Evolutionary conservation across 2,113 vertebrate genomes (phyloP).

Genomic region (Petrocephalus microphthalmus): DNA sequence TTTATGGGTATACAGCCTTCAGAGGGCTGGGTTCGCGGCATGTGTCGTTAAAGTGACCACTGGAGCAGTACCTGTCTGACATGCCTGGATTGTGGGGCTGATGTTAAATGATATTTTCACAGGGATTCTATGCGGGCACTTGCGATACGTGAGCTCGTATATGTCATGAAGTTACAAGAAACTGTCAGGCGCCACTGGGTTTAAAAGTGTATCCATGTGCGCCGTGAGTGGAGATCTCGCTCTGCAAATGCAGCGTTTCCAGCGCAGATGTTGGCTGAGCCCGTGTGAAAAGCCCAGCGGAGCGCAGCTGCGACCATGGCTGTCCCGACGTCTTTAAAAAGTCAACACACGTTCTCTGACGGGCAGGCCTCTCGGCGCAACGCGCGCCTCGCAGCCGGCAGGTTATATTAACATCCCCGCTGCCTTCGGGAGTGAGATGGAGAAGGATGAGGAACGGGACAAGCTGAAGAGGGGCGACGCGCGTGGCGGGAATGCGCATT

Average conservation of each 20-base stretch:
- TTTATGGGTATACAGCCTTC: background rate
- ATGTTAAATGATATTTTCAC: background rate
- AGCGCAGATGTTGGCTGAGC: background rate
- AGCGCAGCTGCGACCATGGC: too few species aligned
- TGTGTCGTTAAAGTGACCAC: background rate
- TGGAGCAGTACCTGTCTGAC: background rate
- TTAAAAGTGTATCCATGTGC: background rate
- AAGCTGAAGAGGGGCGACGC: background rate
- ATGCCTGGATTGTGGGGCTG: background rate
- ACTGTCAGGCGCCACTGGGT: background rate
- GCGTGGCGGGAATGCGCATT: background rate
- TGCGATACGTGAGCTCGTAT: background rate
- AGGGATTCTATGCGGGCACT: background rate
- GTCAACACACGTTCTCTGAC: background rate
- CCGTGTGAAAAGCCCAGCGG: conserved; percentile 3
- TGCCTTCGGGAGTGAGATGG: background rate
- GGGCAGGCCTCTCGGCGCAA: background rate
- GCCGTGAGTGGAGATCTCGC: background rate
- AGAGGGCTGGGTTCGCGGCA: background rate
- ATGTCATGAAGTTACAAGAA: background rate
- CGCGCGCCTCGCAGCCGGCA: background rate
- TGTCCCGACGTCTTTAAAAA: background rate
- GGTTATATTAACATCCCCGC: background rate
- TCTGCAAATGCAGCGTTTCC: background rate
- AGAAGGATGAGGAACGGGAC: background rate